These are phyloP conservation scores for Agapornis canus DNA, from an alignment of 2,797 vertebrate species.

Conservation along the genomic window DNA sequence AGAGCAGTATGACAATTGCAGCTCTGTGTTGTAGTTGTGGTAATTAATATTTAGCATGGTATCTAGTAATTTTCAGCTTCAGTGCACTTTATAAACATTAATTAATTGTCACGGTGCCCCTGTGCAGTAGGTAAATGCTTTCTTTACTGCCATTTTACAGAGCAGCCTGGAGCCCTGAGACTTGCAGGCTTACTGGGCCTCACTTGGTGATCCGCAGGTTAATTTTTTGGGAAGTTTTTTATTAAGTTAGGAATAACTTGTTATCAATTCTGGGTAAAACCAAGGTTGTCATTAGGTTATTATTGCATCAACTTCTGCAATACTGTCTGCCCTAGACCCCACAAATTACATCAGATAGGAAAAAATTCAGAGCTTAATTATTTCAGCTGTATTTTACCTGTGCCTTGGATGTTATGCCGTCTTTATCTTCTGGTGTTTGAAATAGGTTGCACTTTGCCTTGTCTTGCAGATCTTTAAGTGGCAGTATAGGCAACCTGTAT, in stretches of 20 bases:
- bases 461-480: background rate
- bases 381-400: conserved; percentile 29
- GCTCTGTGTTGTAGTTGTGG: background rate
- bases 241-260: conserved; percentile 36
- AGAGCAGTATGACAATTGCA: background rate
- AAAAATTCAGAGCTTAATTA: conserved; percentile 38
- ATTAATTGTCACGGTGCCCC: conserved; percentile 55
- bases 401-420: conserved; percentile 12
- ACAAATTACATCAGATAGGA: conserved; percentile 43
- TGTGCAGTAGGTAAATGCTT: conserved; percentile 45
- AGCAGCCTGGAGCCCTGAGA: background rate
- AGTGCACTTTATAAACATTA: conserved; percentile 53
- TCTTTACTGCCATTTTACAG: background rate
- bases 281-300: conserved; percentile 40
- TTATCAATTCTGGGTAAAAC: conserved; percentile 28
- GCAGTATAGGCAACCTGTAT: fast-evolving
- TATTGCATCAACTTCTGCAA: conserved; percentile 32
- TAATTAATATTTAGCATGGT: conserved; percentile 66
- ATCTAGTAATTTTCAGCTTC: conserved; percentile 63
- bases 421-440: background rate
- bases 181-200: background rate
- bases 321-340: conserved; percentile 13
- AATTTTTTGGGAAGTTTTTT: conserved; percentile 40
- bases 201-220: conserved; percentile 2
- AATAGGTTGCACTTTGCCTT: background rate